These are phyloP conservation scores for Mormyrus iriodes DNA, from an alignment of 2,113 vertebrate species.

Conservation along the genomic window DNA sequence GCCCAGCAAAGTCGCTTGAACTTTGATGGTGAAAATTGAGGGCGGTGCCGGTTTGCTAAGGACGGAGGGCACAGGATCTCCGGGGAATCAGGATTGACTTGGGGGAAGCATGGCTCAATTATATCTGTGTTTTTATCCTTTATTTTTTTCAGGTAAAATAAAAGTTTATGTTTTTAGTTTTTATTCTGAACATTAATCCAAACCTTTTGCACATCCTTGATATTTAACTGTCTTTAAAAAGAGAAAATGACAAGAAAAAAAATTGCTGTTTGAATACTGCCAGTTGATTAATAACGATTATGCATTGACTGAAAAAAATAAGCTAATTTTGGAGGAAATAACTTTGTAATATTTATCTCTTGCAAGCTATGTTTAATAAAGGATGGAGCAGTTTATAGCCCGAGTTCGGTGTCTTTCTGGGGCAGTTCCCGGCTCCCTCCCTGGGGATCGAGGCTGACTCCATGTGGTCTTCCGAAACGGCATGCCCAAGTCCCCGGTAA, in stretches of 20 bases:
- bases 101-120: constrained; percentile 3
- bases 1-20: background rate
- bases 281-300: constrained; percentile 74
- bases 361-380: constrained; percentile 99
- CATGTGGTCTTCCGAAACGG: background rate
- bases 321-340: constrained; percentile 94
- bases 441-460: background rate
- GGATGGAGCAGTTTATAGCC: constrained; percentile 88
- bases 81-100: background rate
- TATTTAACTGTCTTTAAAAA: constrained; percentile 85
- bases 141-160: constrained; percentile 13
- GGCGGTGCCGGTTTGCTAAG: background rate
- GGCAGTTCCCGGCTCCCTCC: accelerated
- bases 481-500: background rate
- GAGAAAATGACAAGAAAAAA: constrained; percentile 63
- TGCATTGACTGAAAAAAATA: constrained; percentile 84
- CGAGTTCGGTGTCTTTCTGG: constrained; percentile 41
- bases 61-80: background rate
- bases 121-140: background rate
- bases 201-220: constrained; percentile 82
- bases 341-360: constrained; percentile 99
- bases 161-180: constrained; percentile 44
- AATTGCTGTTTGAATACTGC: constrained; percentile 82
- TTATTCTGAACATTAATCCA: constrained; percentile 63
- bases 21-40: background rate